Conservation (phyloP, 2,113 vertebrate species). For the Dipodomys stephensi region DNA sequence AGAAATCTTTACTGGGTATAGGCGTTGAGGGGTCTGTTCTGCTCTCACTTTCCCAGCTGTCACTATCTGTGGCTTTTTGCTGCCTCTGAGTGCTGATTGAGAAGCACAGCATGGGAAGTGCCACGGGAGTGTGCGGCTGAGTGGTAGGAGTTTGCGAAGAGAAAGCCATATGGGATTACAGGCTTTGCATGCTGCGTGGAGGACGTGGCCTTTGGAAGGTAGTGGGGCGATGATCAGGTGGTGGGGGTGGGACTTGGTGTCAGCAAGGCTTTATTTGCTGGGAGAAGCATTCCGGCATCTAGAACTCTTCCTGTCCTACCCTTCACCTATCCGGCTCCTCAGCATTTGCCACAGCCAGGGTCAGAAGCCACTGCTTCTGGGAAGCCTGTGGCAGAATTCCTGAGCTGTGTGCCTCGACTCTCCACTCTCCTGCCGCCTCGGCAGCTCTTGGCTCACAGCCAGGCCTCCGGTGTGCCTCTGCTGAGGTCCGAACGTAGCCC, state of each 20-base stretch:
- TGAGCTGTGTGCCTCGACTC: background rate
- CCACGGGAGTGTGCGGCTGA: background rate
- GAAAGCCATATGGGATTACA: background rate
- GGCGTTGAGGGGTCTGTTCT: conserved; percentile 13
- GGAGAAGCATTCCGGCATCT: no score
- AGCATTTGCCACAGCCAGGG: background rate
- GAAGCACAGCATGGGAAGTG: background rate
- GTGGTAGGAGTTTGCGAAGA: background rate
- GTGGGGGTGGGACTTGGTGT: background rate
- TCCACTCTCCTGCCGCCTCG: no score
- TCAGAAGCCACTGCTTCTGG: background rate
- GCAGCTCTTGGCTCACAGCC: background rate
- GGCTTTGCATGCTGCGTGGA: background rate
- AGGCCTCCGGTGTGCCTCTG: background rate
- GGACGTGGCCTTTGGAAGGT: background rate
- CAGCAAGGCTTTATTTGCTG: background rate
- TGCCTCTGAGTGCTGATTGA: background rate
- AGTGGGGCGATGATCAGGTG: fast-evolving
- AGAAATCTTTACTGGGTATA: background rate
- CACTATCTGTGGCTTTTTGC: background rate
- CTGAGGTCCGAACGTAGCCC: background rate
- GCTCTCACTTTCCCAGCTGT: background rate
- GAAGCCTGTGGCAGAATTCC: background rate
- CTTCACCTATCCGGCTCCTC: background rate
- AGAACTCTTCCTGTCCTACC: background rate